Percentiles rank a stretch among this genome's conserved stretches.
Evolutionary conservation across 2,888 invertebrate genomes (phyloP).

Genomic region (Apamea crenata): DNA sequence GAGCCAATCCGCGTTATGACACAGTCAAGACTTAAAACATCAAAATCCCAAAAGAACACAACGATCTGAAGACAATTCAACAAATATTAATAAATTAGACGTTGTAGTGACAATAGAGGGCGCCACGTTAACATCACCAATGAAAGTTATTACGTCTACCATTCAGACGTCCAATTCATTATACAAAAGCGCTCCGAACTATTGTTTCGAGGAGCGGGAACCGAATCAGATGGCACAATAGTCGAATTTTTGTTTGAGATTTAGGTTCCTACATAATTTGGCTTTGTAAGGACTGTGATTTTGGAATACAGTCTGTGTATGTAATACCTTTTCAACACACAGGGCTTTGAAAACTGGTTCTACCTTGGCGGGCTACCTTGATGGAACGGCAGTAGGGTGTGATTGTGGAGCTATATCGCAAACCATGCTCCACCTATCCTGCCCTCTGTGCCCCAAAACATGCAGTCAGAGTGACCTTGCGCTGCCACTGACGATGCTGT

Average conservation of each 20-base stretch:
- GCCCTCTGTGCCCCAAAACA: no score
- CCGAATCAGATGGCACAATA: conserved; percentile 63
- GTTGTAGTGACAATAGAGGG: conserved; percentile 69
- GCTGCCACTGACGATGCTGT: no score
- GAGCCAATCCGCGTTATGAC: no score
- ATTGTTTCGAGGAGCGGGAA: conserved; percentile 70
- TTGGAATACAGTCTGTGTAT: not conserved
- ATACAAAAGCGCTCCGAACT: conserved; percentile 72
- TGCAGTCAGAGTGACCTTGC: no score
- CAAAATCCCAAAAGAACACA: not conserved
- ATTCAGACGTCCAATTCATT: conserved; percentile 76
- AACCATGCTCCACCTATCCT: no score
- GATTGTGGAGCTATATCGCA: no score
- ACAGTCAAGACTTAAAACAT: not conserved
- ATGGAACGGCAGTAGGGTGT: no score
- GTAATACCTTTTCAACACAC: not conserved
- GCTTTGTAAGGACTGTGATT: not conserved
- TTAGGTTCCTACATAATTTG: not conserved
- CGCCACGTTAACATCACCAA: conserved; percentile 70
- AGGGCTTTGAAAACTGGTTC: no score
- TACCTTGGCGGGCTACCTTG: no score
- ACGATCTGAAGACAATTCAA: conserved; percentile 35
- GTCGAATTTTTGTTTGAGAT: conserved; percentile 23
- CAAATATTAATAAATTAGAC: conserved; percentile 73
- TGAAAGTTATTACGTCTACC: conserved; percentile 74